Base-by-base conservation (phyloP, 2,797 vertebrate species). In the Anguilla marmorata region DNA sequence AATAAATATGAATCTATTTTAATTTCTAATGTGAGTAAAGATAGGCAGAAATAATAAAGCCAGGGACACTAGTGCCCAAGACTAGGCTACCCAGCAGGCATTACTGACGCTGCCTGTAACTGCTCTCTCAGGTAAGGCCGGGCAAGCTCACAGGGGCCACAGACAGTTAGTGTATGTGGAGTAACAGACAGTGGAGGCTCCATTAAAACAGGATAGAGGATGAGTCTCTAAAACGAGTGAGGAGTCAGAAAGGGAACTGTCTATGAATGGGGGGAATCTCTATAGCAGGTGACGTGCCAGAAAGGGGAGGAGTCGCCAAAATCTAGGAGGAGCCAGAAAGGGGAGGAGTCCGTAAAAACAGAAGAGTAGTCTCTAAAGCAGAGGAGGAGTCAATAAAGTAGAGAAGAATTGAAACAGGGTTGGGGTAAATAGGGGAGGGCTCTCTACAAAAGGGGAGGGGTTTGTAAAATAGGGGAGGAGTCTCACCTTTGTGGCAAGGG, bases 401-500 rank as follows among this genome's bases (percentile, higher is more conserved):
- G 41, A 30, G 30, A 33, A 21, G 69, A 16, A 30, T n/a, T 5
- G 11, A 30, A 2, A 16, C 27, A 30, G 27, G 1, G 21, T 63
- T 16, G 16, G 24, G 54, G 9, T 19, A 69, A 24, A 69, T 5
- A 69, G 72, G 30, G 72, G 11, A 33, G 12, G 30, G 37, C 30
- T 74, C 72, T 33, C 72, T 37, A 33, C 33, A 74, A 14, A 0
- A 12, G 12, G 19, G 37, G 27, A 37, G 24, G 54, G 30, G 84
- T 56, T 9, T 56, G 4, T 52, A 54, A 85, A 58, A 37, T 16
- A 63, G 30, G 48, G 33, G 52, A 33, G 37, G n/a, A 6, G 1
- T 72, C 95, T 93, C 91, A 98, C 99, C 96, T 99, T 99, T 54
- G 99, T 99, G 84, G 98, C 96, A 88, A 99, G 93, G 6, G 99